Conservation (phyloP, 1,140 invertebrate genomes). For the Plectus sambesii region DNA sequence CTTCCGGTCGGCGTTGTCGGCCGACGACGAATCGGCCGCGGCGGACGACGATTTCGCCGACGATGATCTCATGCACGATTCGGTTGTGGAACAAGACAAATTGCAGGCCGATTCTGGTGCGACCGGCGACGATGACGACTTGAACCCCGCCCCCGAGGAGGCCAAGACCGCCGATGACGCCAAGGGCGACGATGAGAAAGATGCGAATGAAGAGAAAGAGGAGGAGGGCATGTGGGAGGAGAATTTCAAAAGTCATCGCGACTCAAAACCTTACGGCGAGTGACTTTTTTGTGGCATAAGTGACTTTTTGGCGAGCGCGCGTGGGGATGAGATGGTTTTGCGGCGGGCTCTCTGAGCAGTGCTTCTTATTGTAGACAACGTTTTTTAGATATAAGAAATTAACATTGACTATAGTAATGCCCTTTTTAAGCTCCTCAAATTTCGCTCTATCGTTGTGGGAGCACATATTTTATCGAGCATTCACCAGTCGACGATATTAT, state of each 20-base stretch:
- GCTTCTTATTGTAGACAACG: no score
- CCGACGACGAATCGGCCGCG: no score
- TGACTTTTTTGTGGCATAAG: conserved; percentile 14
- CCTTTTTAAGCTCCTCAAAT: no score
- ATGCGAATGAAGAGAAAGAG: conserved; percentile 48
- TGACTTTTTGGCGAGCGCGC: no score
- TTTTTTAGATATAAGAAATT: no score
- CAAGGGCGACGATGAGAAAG: conserved; percentile 19
- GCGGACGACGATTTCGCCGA: no score
- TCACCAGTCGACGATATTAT: conserved; percentile 4
- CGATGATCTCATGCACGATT: background rate
- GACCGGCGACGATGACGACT: background rate
- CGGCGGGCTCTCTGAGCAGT: no score
- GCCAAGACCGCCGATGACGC: background rate
- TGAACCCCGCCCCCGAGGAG: background rate
- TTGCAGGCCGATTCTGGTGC: conserved; percentile 3
- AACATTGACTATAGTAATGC: no score
- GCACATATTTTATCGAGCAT: no score
- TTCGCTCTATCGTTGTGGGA: no score
- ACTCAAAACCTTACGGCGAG: conserved; percentile 72
- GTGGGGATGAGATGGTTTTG: no score
- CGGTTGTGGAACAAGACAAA: conserved; percentile 29
- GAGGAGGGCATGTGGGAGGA: conserved; percentile 88
- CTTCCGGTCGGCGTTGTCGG: no score
- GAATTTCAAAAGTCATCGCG: conserved; percentile 82